Evolutionary conservation across 2,888 invertebrate genomes (phyloP), one percentile per base, ranked within the genome.

Genomic region (Drosophila aldrichi): DNA sequence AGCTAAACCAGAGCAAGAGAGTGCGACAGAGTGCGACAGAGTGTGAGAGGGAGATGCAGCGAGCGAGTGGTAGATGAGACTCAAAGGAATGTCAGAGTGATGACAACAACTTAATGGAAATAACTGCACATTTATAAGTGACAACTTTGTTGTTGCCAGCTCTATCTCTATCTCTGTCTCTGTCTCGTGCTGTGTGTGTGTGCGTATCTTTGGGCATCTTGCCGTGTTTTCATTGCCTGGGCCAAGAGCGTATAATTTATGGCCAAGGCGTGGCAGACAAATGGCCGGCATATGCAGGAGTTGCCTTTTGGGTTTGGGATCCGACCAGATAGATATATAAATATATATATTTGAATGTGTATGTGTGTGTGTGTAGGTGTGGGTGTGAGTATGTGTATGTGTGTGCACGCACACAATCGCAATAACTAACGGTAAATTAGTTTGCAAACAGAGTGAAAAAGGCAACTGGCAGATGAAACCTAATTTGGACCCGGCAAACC

Each of bases 51-150:
- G 49, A 18, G 18, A 10, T 5, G 12, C 5, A 10, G 32, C 2
- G n/a, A 16, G 14, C 32, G n/a, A 2, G 51, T 36, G 51, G 51
- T 36, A 72, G 87, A 84, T 77, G 81, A 66, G 82, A 66, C 88
- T 86, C 83, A 69, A 77, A 80, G 84, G 88, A 88, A 84, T 86
- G 84, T 76, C 86, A 88, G 77, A 77, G 84, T 85, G 84, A 87
- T 89, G 85, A 86, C 85, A 89, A 86, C 89, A 89, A 86, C 87
- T 86, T 86, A 89, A 86, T 86, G 85, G 87, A 87, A 89, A 86
- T 89, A 81, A 81, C 87, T 87, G 76, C 84, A 79, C 85, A 86
- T 86, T 86, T 89, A 89, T 86, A 89, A 86, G 88, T 87, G 85
- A 86, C 85, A 86, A 84, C 84, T 88, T 75, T 80, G 65, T 74